phyloP scores from a whole-genome alignment of 2,797 vertebrate species.

The Falco concolor region DNA sequence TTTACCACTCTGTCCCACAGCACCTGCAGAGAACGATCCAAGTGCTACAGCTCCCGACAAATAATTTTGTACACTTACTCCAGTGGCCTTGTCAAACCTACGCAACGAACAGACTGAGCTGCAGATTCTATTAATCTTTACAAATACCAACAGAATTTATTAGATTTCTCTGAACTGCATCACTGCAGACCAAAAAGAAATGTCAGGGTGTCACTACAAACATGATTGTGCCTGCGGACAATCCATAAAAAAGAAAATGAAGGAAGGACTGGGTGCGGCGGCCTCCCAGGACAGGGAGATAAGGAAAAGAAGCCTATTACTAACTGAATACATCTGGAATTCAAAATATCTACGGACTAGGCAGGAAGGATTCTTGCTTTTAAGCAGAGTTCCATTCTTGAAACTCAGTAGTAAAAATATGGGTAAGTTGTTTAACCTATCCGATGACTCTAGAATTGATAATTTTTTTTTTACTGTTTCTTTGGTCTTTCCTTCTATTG shows the following conservation, averaged over 20 bases:
- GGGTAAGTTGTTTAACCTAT: background rate
- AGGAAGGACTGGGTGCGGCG: background rate
- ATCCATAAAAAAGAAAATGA: background rate
- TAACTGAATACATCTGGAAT: background rate
- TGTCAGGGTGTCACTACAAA: background rate
- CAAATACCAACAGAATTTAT: background rate
- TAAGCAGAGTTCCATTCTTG: background rate
- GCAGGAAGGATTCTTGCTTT: rapidly evolving
- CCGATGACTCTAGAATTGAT: background rate
- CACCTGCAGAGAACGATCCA: background rate
- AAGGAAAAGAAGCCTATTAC: background rate
- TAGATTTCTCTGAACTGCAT: background rate
- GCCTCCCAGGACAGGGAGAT: background rate
- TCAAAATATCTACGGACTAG: background rate
- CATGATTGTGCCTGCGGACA: background rate
- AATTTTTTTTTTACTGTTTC: rapidly evolving
- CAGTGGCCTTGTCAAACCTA: background rate
- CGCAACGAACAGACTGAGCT: background rate
- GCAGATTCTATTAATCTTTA: background rate
- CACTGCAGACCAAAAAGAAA: background rate
- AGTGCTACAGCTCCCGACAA: background rate
- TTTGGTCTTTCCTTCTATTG: background rate
- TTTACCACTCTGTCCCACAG: background rate
- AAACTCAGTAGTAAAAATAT: background rate
- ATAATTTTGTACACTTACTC: background rate